These are phyloP conservation scores for Mormyrus hasselquistii DNA, from an alignment of 2,797 vertebrate genomes.

Conservation along the genomic window DNA sequence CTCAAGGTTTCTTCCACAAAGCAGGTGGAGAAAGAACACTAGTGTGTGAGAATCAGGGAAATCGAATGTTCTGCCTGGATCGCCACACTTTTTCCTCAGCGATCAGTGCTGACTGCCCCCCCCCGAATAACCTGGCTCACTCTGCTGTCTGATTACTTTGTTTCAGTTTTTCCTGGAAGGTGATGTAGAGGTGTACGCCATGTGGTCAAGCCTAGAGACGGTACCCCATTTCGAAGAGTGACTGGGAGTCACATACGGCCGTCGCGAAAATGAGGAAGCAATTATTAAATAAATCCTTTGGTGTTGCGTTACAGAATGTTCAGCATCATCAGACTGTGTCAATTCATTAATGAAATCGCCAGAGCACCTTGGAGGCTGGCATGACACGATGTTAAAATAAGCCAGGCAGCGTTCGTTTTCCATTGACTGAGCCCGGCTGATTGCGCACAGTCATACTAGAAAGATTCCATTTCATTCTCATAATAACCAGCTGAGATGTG, in stretches of 20 bases:
- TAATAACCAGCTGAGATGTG: background rate
- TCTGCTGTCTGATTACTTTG: background rate
- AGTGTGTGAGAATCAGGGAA: background rate
- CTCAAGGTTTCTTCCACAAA: background rate
- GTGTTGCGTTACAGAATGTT: background rate
- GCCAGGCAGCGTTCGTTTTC: background rate
- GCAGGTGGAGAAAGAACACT: background rate
- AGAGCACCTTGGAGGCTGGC: background rate
- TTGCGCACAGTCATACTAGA: background rate
- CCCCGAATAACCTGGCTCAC: background rate
- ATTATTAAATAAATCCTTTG: background rate
- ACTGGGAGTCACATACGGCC: background rate
- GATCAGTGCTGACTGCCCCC: background rate
- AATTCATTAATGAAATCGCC: background rate
- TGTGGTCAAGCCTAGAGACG: background rate
- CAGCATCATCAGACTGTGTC: background rate
- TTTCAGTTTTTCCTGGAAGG: background rate
- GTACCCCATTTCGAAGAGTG: background rate
- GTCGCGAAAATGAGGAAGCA: background rate
- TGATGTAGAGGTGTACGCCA: background rate
- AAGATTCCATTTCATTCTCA: slow-evolving; percentile 1
- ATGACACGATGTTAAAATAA: background rate
- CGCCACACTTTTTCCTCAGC: background rate
- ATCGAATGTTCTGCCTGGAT: background rate
- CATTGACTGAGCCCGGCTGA: background rate